A percentile compares a stretch with the other conserved stretches of the same genome.
Conservation (phyloP, 1,140 invertebrate genomes). For the Saccostrea glomerata region DNA sequence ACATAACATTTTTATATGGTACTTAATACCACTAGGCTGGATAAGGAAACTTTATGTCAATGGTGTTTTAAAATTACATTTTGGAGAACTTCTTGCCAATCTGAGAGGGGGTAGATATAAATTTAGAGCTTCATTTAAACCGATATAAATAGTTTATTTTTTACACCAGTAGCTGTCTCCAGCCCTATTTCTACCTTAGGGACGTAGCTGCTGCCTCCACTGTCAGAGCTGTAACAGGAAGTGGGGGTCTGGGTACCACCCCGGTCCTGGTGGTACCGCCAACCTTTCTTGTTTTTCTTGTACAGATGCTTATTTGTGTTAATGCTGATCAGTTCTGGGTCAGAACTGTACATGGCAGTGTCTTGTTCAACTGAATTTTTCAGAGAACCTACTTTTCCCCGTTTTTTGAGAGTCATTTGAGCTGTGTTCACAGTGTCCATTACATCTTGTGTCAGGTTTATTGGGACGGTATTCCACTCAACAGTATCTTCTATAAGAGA, state of each 20-base stretch:
- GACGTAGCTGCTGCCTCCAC: background rate
- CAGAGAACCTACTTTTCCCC: constrained; percentile 29
- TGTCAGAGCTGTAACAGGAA: constrained; percentile 48
- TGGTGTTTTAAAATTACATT: no score
- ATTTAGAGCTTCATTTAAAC: no score
- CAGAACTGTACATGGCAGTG: constrained; percentile 43
- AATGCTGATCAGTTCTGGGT: constrained; percentile 52
- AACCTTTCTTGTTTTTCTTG: constrained; percentile 54
- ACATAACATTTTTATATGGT: no score
- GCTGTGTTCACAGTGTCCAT: constrained; percentile 47
- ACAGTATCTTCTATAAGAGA: constrained; percentile 66
- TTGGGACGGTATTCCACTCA: constrained; percentile 57
- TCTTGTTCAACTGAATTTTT: constrained; percentile 44
- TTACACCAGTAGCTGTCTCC: background rate
- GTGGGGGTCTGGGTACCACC: constrained; percentile 47
- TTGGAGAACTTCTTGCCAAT: no score
- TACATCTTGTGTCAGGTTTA: constrained; percentile 40
- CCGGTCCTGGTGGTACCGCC: constrained; percentile 45
- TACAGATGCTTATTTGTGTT: constrained; percentile 46
- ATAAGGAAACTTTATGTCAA: no score
- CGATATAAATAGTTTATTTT: no score
- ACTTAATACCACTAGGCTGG: no score
- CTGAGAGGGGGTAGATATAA: no score
- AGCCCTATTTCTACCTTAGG: background rate
- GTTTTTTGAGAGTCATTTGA: constrained; percentile 46